A percentile compares a stretch with the other conserved stretches of the same genome.
phyloP scores from a whole-genome alignment of 2,888 invertebrate genomes.

The Aleiodes leptofemur region DNA sequence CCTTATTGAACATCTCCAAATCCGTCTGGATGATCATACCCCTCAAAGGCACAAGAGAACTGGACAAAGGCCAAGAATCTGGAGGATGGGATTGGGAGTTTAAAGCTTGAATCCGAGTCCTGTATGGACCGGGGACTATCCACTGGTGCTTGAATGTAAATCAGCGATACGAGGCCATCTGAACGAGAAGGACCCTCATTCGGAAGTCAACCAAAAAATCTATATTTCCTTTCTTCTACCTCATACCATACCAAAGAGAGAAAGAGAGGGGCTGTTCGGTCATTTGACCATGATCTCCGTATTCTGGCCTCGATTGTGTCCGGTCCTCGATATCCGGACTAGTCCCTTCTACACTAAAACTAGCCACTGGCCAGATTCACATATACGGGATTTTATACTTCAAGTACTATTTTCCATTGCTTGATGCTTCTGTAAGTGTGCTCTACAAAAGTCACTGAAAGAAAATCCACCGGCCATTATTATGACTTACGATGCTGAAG shows the following conservation, averaged over 20 bases:
- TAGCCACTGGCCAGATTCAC: slow-evolving; percentile 1
- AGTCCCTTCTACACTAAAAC: slow-evolving; percentile 22
- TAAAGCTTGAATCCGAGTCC: slow-evolving; percentile 21
- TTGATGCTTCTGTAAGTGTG: slow-evolving; percentile 23
- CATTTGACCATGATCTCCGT: slow-evolving; percentile 54
- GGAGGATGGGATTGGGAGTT: background rate
- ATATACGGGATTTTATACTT: slow-evolving; percentile 44
- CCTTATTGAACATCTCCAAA: slow-evolving; percentile 56
- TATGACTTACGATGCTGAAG: slow-evolving; percentile 29
- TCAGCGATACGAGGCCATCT: slow-evolving; percentile 55
- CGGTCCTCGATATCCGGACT: slow-evolving; percentile 53
- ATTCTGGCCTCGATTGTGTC: slow-evolving; percentile 44
- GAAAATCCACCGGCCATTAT: slow-evolving; percentile 43
- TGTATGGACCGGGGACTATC: background rate
- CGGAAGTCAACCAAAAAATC: slow-evolving; percentile 50
- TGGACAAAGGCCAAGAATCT: slow-evolving; percentile 27
- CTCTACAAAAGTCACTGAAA: slow-evolving; percentile 39
- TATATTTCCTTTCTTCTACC: slow-evolving; percentile 25
- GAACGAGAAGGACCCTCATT: slow-evolving; percentile 54
- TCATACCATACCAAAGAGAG: slow-evolving; percentile 44
- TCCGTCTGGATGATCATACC: slow-evolving; percentile 53
- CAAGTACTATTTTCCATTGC: slow-evolving; percentile 40
- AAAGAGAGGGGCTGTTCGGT: slow-evolving; percentile 49
- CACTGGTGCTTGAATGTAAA: slow-evolving; percentile 57
- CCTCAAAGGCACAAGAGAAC: slow-evolving; percentile 46